Evolutionary conservation across 2,797 vertebrate species (phyloP).

Genomic region (Ceryle rudis): DNA sequence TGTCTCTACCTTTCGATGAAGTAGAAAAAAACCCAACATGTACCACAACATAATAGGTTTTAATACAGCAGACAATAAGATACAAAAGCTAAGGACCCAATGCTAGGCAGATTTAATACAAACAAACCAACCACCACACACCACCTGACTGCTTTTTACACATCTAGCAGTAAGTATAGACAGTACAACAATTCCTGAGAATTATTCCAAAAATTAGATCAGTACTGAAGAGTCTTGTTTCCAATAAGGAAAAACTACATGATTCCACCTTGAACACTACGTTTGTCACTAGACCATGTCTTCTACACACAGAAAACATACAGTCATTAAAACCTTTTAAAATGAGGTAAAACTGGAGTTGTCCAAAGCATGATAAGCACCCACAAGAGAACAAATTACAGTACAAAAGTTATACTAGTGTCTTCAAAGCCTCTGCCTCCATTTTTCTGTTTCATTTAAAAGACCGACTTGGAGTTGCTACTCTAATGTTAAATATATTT

Average conservation of each 20-base stretch:
- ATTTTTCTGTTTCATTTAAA: background rate
- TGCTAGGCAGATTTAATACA: background rate
- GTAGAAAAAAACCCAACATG: background rate
- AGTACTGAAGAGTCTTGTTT: background rate
- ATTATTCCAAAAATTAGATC: background rate
- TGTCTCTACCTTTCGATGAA: background rate
- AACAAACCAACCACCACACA: too few species aligned
- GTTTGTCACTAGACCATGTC: background rate
- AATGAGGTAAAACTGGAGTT: background rate
- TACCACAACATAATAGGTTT: background rate
- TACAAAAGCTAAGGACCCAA: background rate
- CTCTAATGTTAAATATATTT: background rate
- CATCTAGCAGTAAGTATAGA: background rate
- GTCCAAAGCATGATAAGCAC: background rate
- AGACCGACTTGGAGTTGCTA: background rate
- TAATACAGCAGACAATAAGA: background rate
- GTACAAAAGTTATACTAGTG: background rate
- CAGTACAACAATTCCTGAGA: background rate
- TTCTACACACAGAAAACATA: background rate
- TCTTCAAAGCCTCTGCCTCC: background rate
- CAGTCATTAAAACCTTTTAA: background rate
- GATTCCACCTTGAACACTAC: background rate
- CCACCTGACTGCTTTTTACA: background rate
- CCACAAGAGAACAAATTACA: background rate
- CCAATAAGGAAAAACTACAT: background rate